phyloP scores from a whole-genome alignment of 2,888 invertebrate genomes.

The Noctua janthina region DNA sequence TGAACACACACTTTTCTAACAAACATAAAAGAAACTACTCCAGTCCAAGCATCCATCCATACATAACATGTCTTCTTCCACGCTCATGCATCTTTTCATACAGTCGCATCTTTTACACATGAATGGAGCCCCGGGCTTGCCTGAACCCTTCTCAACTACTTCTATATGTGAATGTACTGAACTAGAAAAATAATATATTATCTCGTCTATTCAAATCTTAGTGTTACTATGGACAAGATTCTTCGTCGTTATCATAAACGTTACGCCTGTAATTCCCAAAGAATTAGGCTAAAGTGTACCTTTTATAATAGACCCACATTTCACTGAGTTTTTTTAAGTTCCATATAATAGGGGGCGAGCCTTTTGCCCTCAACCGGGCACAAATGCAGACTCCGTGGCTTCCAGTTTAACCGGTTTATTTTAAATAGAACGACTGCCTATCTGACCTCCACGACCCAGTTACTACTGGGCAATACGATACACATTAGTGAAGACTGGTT shows the following conservation, averaged over 20 bases:
- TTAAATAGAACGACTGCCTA: too few relatives aligned
- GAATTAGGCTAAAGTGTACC: neutral
- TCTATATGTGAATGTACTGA: conserved; percentile 15
- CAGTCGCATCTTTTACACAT: conserved; percentile 19
- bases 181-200: conserved; percentile 26
- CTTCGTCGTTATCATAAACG: neutral
- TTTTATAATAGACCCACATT: neutral
- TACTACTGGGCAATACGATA: too few relatives aligned
- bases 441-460: too few relatives aligned
- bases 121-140: conserved; percentile 26
- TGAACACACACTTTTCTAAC: neutral
- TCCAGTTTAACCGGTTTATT: too few relatives aligned
- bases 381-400: too few relatives aligned
- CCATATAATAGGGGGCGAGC: too few relatives aligned
- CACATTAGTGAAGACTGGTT: too few relatives aligned
- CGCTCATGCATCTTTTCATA: conserved; percentile 35
- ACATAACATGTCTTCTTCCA: conserved; percentile 40
- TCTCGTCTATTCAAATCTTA: neutral
- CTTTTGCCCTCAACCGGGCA: too few relatives aligned
- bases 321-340: neutral
- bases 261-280: neutral
- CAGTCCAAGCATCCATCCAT: conserved; percentile 15
- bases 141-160: conserved; percentile 48
- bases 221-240: too few relatives aligned
- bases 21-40: neutral